Evolutionary conservation across 2,113 vertebrate species (phyloP).

Genomic region (Grammomys dolichurus): DNA sequence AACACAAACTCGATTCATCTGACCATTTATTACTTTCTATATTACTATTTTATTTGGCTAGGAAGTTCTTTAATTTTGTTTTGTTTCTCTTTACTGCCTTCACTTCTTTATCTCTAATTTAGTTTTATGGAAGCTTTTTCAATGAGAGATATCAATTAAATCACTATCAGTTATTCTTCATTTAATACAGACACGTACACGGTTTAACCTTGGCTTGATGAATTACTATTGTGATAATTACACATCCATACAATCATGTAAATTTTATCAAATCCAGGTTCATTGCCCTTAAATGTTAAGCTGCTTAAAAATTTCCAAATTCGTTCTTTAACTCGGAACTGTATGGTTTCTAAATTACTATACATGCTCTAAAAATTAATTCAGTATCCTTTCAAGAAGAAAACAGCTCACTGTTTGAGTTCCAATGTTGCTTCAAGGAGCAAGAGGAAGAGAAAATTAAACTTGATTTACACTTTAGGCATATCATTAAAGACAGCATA

Average conservation of each 20-base stretch:
- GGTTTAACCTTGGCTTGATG: conserved; percentile 29
- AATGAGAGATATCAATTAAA: conserved; percentile 45
- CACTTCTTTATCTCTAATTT: conserved; percentile 16
- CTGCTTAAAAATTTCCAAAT: background rate
- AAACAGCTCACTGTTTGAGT: conserved; percentile 1
- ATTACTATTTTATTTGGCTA: conserved; percentile 23
- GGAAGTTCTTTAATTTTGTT: background rate
- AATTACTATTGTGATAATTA: conserved; percentile 36
- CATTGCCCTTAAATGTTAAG: conserved; percentile 26
- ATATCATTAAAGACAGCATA: conserved; percentile 33
- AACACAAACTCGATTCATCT: background rate
- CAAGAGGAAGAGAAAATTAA: conserved; percentile 48
- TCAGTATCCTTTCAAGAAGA: conserved; percentile 50
- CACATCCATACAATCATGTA: background rate
- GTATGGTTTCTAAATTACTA: conserved; percentile 44
- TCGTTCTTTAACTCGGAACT: background rate
- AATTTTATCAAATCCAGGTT: conserved; percentile 48
- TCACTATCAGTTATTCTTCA: conserved; percentile 32
- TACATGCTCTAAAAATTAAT: conserved; percentile 49
- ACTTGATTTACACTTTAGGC: conserved; percentile 4
- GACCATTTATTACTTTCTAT: background rate
- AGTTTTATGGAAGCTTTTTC: background rate
- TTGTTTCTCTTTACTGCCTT: conserved; percentile 33
- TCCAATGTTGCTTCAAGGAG: background rate
- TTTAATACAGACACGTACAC: conserved; percentile 29